Percentiles rank a stretch among this genome's conserved stretches.
These are phyloP conservation scores for Paramuricea clavata DNA, from an alignment of 92 coral and sea anemone species.

Conservation along the genomic window DNA sequence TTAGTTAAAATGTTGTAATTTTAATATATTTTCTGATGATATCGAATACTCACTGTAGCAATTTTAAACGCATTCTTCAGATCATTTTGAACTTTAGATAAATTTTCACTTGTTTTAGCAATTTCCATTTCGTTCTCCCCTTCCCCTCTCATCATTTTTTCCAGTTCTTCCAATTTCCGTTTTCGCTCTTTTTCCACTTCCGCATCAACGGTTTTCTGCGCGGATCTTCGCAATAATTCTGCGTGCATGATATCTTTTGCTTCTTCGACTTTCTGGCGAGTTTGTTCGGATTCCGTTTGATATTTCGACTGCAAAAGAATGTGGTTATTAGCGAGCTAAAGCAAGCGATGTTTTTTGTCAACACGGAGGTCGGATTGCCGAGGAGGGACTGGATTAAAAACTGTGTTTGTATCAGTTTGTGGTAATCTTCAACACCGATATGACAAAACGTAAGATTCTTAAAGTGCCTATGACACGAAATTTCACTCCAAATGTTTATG, in stretches of 20 bases:
- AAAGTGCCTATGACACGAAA: no score
- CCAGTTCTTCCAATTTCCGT: constrained; percentile 79
- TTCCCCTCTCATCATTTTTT: constrained; percentile 62
- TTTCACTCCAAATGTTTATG: no score
- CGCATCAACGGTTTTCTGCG: constrained; percentile 64
- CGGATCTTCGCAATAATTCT: constrained; percentile 77
- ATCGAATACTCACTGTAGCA: constrained; percentile 75
- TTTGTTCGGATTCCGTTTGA: constrained; percentile 82
- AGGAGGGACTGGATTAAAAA: no score
- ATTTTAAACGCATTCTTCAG: constrained; percentile 81
- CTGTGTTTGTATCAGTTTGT: no score
- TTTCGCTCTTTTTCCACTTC: constrained; percentile 79
- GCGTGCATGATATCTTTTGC: constrained; percentile 85
- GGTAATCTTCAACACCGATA: no score
- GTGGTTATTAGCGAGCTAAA: no score
- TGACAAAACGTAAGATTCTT: no score
- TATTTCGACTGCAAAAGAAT: constrained; percentile 74
- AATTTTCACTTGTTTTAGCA: constrained; percentile 87
- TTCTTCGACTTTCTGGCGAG: constrained; percentile 70
- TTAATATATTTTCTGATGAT: no score
- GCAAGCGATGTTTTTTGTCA: no score
- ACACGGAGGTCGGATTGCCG: no score
- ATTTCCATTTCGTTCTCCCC: constrained; percentile 81
- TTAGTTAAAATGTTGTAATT: no score
- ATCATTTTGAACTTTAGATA: constrained; percentile 81